A percentile compares a stretch with the other conserved stretches of the same genome.
phyloP scores from a whole-genome alignment of 2,113 vertebrate genomes.

The Catharus bicknelli region DNA sequence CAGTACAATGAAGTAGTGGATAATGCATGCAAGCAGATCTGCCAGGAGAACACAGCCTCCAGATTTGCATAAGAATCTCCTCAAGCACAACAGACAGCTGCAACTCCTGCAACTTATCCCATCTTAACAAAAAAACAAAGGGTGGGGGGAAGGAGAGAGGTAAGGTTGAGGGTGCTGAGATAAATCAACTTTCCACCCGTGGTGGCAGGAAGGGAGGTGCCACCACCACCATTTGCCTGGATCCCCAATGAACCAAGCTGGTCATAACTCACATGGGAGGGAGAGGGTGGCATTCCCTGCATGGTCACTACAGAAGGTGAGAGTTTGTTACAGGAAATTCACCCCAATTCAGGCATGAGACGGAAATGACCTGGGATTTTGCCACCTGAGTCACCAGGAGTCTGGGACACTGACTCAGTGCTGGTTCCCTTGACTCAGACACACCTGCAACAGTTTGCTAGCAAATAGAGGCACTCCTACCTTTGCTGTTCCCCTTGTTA shows the following conservation, averaged over 20 bases:
- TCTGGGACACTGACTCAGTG: background rate
- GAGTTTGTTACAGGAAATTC: background rate
- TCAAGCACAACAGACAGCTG: background rate
- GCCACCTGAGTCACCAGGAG: conserved; percentile 27
- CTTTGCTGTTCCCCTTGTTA: background rate
- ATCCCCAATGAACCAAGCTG: background rate
- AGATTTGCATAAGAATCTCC: background rate
- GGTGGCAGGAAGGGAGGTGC: background rate
- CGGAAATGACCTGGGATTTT: background rate
- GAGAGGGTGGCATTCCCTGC: background rate
- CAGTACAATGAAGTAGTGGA: background rate
- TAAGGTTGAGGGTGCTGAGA: background rate
- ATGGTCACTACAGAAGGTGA: accelerated
- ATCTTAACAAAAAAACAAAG: background rate
- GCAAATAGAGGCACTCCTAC: background rate
- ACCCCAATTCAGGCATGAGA: background rate
- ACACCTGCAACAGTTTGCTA: background rate
- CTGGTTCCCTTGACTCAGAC: background rate
- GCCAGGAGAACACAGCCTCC: background rate
- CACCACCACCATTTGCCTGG: background rate
- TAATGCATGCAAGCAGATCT: background rate
- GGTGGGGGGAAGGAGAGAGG: background rate
- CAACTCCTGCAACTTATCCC: background rate
- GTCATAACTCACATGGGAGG: accelerated
- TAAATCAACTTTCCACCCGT: background rate